Evolutionary conservation across 2,888 invertebrate species (phyloP).

Genomic region (Calameuta filiformis): DNA sequence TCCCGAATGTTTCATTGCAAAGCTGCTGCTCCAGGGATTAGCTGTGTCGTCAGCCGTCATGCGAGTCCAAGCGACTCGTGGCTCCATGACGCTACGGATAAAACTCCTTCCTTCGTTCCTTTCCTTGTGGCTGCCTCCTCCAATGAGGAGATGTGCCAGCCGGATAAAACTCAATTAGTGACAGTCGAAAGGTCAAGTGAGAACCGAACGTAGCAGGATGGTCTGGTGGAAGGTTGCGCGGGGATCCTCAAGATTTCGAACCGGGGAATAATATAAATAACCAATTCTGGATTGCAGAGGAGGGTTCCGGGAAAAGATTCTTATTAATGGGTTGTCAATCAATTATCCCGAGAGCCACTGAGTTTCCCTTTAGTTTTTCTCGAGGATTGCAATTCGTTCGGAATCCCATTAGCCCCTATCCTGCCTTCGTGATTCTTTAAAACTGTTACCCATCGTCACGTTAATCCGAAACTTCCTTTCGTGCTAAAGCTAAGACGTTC

Average conservation of each 20-base stretch:
- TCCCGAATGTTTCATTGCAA: not conserved
- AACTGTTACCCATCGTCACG: no score
- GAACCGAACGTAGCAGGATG: conserved; percentile 20
- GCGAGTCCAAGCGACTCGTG: not conserved
- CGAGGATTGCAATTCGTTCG: not conserved
- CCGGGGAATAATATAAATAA: conserved; percentile 26
- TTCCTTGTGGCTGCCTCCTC: no score
- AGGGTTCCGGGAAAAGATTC: not conserved
- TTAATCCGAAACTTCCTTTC: no score
- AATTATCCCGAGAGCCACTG: not conserved
- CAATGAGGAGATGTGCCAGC: no score
- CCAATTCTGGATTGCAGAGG: conserved; percentile 14
- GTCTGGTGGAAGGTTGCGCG: not conserved
- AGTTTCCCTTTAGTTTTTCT: not conserved
- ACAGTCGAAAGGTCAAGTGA: conserved; percentile 32
- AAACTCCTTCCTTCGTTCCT: no score
- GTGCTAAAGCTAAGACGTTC: no score
- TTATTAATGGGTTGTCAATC: not conserved
- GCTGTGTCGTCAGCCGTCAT: not conserved
- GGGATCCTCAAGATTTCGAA: conserved; percentile 1
- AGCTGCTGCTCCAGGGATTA: not conserved
- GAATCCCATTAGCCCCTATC: not conserved
- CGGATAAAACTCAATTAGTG: conserved; percentile 38
- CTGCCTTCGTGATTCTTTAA: not conserved
- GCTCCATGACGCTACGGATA: conserved; percentile 2